Base-by-base conservation (phyloP, 2,888 invertebrate species). In the Schrankia costaestrigalis region DNA sequence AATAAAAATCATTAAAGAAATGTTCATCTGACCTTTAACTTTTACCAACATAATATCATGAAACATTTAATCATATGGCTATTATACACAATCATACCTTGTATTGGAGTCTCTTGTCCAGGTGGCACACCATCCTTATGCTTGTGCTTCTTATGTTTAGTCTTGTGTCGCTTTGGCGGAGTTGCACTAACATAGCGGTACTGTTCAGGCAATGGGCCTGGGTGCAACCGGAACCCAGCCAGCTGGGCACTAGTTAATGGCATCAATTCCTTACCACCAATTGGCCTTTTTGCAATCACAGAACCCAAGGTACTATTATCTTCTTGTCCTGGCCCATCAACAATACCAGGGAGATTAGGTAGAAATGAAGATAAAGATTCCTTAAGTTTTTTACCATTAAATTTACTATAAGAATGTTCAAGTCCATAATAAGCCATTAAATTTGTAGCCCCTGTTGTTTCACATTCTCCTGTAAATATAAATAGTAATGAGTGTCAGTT, bases 331-430 rank as follows among this genome's bases (percentile, higher is more conserved):
- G 97, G 97, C 14, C 95, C 94, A 84, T 98, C 98, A 52, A 98
- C 94, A 49, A 97, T 96, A 11, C 98, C 98, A 31, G 98, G 98
- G 35, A 98, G 89, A 76, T 96, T 96, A 11, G 98, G 98, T 46
- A 98, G 89, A 81, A 98, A 98, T 8, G 98, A 97, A 22, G 97
- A 97, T 39, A 98, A 85, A 36, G 97, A 97, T 78, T 98, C 98
- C 75, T 97, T 96, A 9, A 97, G 90, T 84, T 97, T 97, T 72
- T 97, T 97, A 31, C 97, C 97, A 88, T 96, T 97, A 86, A 98
- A 98, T 90, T 97, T 98, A 85, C 95, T 97, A 81, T 98, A 97
- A 11, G 98, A 97, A 86, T 98, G 97, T 86, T 98, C 98, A 49
- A 98, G 90, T 55, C 96, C 96, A 92, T 98, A 95, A 89, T 96